Evolutionary conservation across 2,888 invertebrate species (phyloP).

Genomic region (Phytoseiulus persimilis): DNA sequence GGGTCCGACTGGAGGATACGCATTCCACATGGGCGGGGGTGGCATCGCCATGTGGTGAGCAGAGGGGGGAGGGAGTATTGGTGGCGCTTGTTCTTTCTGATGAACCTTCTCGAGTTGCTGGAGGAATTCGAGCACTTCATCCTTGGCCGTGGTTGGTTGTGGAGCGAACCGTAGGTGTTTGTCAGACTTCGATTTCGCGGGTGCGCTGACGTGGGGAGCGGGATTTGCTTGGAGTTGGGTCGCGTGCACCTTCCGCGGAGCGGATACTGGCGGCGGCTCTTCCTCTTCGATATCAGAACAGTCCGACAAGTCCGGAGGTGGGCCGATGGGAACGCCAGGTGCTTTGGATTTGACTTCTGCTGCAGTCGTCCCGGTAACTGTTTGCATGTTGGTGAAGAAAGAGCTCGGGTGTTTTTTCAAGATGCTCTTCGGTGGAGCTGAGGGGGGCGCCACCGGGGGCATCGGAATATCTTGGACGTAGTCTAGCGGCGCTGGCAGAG

Average conservation of each 20-base stretch:
- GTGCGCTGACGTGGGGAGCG: background rate
- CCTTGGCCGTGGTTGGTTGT: constrained; percentile 52
- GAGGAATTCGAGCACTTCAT: constrained; percentile 47
- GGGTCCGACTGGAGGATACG: constrained; percentile 57
- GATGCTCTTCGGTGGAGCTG: constrained; percentile 57
- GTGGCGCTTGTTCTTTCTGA: constrained; percentile 44
- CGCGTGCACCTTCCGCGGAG: background rate
- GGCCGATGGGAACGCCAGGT: constrained; percentile 78
- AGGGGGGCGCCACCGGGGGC: constrained; percentile 53
- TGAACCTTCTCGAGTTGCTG: constrained; percentile 42
- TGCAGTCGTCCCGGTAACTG: background rate
- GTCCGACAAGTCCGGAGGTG: constrained; percentile 65
- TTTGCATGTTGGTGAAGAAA: constrained; percentile 21
- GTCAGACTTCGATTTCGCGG: background rate
- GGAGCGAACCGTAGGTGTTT: constrained; percentile 29
- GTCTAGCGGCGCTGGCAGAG: constrained; percentile 59
- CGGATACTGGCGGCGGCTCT: constrained; percentile 43
- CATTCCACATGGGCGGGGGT: constrained; percentile 50
- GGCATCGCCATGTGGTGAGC: constrained; percentile 45
- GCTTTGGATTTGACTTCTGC: constrained; percentile 51
- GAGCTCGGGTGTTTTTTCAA: constrained; percentile 59
- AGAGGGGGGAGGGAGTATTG: constrained; percentile 51
- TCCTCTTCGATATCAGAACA: constrained; percentile 47
- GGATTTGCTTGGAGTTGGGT: constrained; percentile 32
- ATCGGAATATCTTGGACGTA: constrained; percentile 43